These are phyloP conservation scores for Junonia oenone DNA, from an alignment of 2,888 invertebrate genomes.

Conservation along the genomic window DNA sequence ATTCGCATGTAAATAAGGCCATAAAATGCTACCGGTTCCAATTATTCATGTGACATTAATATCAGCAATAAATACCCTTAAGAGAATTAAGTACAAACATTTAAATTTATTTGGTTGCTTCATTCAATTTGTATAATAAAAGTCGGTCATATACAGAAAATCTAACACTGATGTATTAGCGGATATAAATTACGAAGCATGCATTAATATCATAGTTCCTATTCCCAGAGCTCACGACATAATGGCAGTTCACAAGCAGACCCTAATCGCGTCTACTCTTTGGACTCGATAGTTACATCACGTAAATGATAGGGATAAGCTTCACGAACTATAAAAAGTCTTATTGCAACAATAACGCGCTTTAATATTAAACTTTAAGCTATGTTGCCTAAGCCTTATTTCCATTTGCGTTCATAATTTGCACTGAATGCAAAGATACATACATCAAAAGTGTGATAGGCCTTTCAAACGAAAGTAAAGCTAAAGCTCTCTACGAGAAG, in stretches of 20 bases:
- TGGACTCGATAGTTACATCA: conserved; percentile 50
- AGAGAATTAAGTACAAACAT: too few relatives aligned
- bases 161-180: background rate
- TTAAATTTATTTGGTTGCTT: background rate
- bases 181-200: conserved; percentile 26
- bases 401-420: conserved; percentile 26
- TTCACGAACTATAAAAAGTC: conserved; percentile 37
- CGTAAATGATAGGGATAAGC: conserved; percentile 62
- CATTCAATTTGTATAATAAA: background rate
- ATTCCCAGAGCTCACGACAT: conserved; percentile 52
- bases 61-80: too few relatives aligned
- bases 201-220: conserved; percentile 35
- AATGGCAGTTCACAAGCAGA: conserved; percentile 40
- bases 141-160: background rate
- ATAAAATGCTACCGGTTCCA: too few relatives aligned
- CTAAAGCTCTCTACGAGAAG: conserved; percentile 51
- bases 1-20: conserved; percentile 41
- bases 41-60: too few relatives aligned
- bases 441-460: conserved; percentile 44
- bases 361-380: conserved; percentile 38
- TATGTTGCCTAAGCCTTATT: conserved; percentile 40
- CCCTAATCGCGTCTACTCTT: conserved; percentile 34
- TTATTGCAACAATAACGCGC: conserved; percentile 30
- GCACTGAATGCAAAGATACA: conserved; percentile 43
- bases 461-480: conserved; percentile 59